A percentile compares a stretch with the other conserved stretches of the same genome.
Conservation (phyloP, 2,888 invertebrate species). For the Syrphus vitripennis region DNA sequence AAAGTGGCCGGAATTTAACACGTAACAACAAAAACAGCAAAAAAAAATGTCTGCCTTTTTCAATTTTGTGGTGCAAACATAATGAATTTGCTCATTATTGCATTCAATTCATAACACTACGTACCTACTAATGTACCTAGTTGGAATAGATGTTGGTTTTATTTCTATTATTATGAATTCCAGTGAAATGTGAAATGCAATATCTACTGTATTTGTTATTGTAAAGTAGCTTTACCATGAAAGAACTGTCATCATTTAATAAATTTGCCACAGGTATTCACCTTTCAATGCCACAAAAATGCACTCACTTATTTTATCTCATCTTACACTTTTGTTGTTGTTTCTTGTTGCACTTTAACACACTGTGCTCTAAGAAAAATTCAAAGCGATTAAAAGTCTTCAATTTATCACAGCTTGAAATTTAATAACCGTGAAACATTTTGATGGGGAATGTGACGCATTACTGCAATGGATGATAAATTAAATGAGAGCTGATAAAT, state of each 20-base stretch:
- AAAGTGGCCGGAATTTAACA: not conserved
- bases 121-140: too few species aligned
- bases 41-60: not conserved
- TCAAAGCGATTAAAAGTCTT: constrained; percentile 16
- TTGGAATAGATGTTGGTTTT: not conserved
- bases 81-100: not conserved
- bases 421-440: constrained; percentile 41
- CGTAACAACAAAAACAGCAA: too few species aligned
- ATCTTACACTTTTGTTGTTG: not conserved
- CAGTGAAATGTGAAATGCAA: constrained; percentile 10
- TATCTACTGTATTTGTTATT: not conserved
- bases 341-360: not conserved
- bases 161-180: not conserved
- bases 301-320: constrained; percentile 16
- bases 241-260: constrained; percentile 10
- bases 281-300: constrained; percentile 54
- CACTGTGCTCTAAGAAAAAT: not conserved
- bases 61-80: constrained; percentile 19
- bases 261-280: constrained; percentile 31
- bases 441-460: constrained; percentile 14
- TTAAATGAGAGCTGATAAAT: not conserved
- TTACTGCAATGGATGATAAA: not conserved
- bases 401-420: constrained; percentile 33
- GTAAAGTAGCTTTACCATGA: constrained; percentile 6
- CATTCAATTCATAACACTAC: not conserved